Evolutionary conservation across 2,113 vertebrate species (phyloP).

Genomic region (Trogon melanurus): DNA sequence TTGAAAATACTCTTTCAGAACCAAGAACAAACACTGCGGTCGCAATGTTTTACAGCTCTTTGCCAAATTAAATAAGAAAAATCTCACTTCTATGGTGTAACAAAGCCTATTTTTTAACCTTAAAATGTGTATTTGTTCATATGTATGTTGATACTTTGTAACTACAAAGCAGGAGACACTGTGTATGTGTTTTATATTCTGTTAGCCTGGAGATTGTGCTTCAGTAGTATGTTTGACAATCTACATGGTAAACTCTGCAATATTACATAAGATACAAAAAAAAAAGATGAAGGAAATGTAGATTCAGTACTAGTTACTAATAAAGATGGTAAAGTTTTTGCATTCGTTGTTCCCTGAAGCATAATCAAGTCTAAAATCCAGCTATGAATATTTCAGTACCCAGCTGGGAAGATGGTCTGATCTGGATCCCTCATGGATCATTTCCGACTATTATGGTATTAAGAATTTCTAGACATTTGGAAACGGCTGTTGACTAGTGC

Average conservation of each 20-base stretch:
- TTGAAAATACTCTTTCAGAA: constrained; percentile 20
- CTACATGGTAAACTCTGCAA: not conserved
- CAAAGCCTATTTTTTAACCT: not conserved
- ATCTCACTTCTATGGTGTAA: not conserved
- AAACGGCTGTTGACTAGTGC: not conserved
- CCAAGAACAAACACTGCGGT: constrained; percentile 1
- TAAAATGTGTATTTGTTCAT: not conserved
- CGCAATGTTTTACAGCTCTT: not conserved
- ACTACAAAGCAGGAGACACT: not conserved
- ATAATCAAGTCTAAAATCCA: not conserved
- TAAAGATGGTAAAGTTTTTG: not conserved
- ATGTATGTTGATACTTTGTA: not conserved
- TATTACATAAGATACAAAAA: not conserved
- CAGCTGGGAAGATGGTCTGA: not conserved
- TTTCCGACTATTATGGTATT: not conserved
- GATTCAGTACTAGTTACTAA: not conserved
- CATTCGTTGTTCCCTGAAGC: not conserved
- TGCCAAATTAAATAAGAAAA: not conserved
- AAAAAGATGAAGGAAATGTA: not conserved
- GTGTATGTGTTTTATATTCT: not conserved
- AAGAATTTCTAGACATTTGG: not conserved
- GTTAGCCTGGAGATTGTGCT: not conserved
- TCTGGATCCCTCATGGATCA: not conserved
- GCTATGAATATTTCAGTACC: not conserved
- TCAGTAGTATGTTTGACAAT: not conserved